Percentiles rank a stretch among this genome's conserved stretches.
phyloP scores from a whole-genome alignment of 1,140 invertebrate genomes.

The Ips typographus region DNA sequence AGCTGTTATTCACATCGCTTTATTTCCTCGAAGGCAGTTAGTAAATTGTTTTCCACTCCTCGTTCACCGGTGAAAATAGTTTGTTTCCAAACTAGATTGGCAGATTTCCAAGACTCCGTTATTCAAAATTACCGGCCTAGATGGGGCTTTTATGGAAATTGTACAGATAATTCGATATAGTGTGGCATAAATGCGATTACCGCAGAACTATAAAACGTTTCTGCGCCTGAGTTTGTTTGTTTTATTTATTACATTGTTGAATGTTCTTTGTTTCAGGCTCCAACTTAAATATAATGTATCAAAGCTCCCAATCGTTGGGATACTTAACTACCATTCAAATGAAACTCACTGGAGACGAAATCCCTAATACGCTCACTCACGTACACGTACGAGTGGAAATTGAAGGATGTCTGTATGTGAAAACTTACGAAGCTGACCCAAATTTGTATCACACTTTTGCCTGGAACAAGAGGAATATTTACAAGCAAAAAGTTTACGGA shows the following conservation, averaged over 20 bases:
- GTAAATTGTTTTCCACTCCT: constrained; percentile 2
- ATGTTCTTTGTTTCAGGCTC: constrained; percentile 67
- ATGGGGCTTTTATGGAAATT: constrained; percentile 29
- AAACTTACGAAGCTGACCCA: constrained; percentile 93
- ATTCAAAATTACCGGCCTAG: constrained; percentile 16
- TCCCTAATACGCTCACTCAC: constrained; percentile 78
- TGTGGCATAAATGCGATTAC: constrained; percentile 27
- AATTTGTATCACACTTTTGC: constrained; percentile 93
- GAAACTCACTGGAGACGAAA: constrained; percentile 78
- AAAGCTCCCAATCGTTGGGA: constrained; percentile 87
- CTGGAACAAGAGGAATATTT: constrained; percentile 97
- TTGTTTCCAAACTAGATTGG: constrained; percentile 22
- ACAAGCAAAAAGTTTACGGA: constrained; percentile 94
- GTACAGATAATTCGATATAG: constrained; percentile 21
- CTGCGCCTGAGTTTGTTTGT: no score
- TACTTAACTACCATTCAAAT: constrained; percentile 91
- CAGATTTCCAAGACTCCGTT: constrained; percentile 14
- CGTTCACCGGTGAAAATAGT: constrained; percentile 6
- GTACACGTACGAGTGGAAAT: constrained; percentile 82
- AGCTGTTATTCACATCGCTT: not conserved
- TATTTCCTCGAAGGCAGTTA: not conserved
- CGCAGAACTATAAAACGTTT: constrained; percentile 16
- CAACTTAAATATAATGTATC: constrained; percentile 87
- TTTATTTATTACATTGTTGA: no score
- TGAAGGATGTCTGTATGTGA: constrained; percentile 77